Conservation (phyloP, 2,113 vertebrate genomes). For the Neogale vison region DNA sequence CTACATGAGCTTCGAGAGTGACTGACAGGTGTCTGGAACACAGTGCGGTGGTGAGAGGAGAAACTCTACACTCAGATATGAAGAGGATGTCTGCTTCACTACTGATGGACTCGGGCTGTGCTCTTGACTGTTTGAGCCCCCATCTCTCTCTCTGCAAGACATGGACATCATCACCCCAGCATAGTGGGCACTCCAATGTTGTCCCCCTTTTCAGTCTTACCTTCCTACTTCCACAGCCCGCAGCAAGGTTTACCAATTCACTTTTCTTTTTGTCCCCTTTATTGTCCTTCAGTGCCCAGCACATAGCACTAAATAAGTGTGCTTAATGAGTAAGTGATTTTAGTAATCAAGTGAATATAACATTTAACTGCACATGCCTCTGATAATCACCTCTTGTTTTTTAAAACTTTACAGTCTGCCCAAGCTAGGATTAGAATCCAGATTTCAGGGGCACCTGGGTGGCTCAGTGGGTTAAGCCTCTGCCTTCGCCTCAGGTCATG, state of each 20-base stretch:
- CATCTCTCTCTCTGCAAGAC: background rate
- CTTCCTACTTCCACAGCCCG: background rate
- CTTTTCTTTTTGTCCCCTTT: background rate
- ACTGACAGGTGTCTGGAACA: background rate
- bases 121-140: background rate
- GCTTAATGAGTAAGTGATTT: background rate
- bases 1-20: background rate
- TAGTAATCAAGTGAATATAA: background rate
- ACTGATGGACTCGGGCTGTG: background rate
- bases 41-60: background rate
- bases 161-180: background rate
- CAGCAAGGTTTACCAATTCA: background rate
- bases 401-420: background rate
- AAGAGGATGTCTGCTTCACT: background rate
- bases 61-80: background rate
- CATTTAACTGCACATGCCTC: background rate
- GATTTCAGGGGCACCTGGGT: background rate
- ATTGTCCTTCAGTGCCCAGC: background rate
- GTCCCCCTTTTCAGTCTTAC: background rate
- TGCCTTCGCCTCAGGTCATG: no score
- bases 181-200: background rate
- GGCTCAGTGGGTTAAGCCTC: no score
- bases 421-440: background rate
- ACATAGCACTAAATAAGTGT: background rate
- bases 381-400: background rate